A percentile compares a stretch with the other conserved stretches of the same genome.
These are phyloP conservation scores for Nicator chloris DNA, from an alignment of 2,113 vertebrate genomes.

Conservation along the genomic window DNA sequence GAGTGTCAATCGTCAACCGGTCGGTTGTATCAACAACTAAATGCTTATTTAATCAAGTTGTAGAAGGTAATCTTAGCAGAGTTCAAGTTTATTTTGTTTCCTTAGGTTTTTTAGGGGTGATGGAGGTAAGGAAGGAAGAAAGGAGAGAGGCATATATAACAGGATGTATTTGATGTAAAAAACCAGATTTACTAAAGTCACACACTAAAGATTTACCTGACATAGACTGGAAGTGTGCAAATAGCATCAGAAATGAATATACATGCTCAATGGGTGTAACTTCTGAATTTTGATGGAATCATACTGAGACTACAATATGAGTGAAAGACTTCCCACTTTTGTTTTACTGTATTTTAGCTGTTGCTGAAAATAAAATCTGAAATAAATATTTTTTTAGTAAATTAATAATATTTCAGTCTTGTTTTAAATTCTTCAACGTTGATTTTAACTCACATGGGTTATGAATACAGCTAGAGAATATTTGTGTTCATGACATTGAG, in stretches of 20 bases:
- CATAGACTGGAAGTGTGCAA: neutral
- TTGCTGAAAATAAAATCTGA: neutral
- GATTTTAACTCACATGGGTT: neutral
- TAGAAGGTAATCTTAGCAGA: neutral
- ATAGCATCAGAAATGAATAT: neutral
- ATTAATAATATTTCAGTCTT: neutral
- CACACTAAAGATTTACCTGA: neutral
- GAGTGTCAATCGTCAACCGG: neutral
- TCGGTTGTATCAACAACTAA: neutral
- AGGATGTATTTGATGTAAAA: neutral
- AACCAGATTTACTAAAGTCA: neutral
- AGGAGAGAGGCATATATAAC: neutral
- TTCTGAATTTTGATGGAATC: neutral
- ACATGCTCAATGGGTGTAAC: neutral
- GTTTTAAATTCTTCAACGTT: neutral
- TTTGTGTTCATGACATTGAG: neutral
- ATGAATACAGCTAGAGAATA: neutral
- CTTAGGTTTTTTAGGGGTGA: rapidly evolving
- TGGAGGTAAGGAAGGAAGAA: neutral
- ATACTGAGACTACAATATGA: neutral
- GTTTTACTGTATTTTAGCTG: neutral
- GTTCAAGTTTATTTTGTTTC: neutral
- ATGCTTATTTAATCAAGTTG: conserved; percentile 1
- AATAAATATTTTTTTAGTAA: neutral
- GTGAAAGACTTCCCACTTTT: neutral